Percentiles rank a stretch among this genome's conserved stretches.
Evolutionary conservation across 2,888 invertebrate species (phyloP).

Genomic region (Cerastis rubricosa): DNA sequence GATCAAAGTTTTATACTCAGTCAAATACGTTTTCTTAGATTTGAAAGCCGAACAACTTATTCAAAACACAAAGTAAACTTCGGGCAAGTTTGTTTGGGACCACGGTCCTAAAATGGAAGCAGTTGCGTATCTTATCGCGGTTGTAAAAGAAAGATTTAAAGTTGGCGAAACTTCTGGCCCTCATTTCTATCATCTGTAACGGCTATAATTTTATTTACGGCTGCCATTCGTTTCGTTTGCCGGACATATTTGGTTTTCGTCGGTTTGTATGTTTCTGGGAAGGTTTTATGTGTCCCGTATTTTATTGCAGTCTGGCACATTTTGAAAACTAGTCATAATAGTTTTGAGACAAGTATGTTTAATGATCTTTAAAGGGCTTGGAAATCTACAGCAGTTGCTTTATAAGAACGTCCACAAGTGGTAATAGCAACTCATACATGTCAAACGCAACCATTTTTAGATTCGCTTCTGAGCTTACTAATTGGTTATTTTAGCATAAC

Average conservation of each 20-base stretch:
- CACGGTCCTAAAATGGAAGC: conserved; percentile 46
- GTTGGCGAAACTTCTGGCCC: conserved; percentile 58
- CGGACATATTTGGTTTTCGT: conserved; percentile 54
- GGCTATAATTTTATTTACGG: conserved; percentile 65
- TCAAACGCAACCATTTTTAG: not conserved
- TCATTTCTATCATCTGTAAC: conserved; percentile 62
- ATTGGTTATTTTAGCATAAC: not conserved
- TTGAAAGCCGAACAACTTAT: conserved; percentile 55
- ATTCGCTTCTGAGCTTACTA: not conserved
- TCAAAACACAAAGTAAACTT: conserved; percentile 66
- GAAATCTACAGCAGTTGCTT: not conserved
- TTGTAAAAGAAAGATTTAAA: conserved; percentile 68
- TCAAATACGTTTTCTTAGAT: conserved; percentile 43
- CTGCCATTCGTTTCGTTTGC: conserved; percentile 48
- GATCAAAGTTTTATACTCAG: conserved; percentile 48
- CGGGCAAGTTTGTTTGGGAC: conserved; percentile 43
- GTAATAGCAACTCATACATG: not conserved
- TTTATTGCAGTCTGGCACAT: conserved; percentile 14
- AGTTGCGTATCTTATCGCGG: conserved; percentile 66
- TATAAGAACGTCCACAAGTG: not conserved
- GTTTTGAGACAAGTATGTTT: not conserved
- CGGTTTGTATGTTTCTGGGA: conserved; percentile 37
- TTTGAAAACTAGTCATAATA: conserved; percentile 9
- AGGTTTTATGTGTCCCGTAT: conserved; percentile 24
- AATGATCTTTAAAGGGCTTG: not conserved